Evolutionary conservation across 2,797 vertebrate species (phyloP).

Genomic region (Sciurus vulgaris): DNA sequence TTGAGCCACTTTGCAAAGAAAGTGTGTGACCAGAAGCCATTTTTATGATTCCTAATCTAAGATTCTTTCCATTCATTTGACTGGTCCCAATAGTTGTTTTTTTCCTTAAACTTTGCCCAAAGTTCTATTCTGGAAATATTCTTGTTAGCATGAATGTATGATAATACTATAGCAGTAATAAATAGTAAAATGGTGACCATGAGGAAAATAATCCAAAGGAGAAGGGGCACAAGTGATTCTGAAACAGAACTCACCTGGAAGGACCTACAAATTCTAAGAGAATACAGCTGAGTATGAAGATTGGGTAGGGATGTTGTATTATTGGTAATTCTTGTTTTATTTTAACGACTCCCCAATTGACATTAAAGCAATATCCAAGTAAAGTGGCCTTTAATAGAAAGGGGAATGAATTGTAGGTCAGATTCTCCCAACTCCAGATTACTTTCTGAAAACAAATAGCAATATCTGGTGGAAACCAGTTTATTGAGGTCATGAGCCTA

Average conservation of each 20-base stretch:
- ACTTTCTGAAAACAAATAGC: constrained; percentile 66
- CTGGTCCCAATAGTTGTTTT: neutral
- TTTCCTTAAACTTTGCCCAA: neutral
- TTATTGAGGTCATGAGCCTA: constrained; percentile 75
- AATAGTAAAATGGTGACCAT: constrained; percentile 21
- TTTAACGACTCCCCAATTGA: constrained; percentile 60
- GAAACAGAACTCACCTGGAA: neutral
- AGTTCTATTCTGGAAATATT: constrained; percentile 50
- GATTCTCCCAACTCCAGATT: constrained; percentile 58
- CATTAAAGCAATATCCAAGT: constrained; percentile 60
- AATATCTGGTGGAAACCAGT: constrained; percentile 64
- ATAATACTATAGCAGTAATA: neutral
- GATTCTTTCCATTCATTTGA: neutral
- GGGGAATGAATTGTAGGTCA: constrained; percentile 67
- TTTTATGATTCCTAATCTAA: constrained; percentile 41
- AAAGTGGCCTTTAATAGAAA: constrained; percentile 70
- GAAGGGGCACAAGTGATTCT: neutral
- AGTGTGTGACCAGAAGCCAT: neutral
- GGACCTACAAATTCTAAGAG: constrained; percentile 4
- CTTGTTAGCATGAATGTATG: neutral
- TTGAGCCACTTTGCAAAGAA: constrained; percentile 14
- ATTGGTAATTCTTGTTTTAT: constrained; percentile 51
- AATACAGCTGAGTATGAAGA: constrained; percentile 25
- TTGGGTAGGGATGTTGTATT: constrained; percentile 41
- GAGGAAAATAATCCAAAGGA: constrained; percentile 34